Base-by-base conservation (phyloP, 2,888 invertebrate genomes). In the Cantharis rufa region DNA sequence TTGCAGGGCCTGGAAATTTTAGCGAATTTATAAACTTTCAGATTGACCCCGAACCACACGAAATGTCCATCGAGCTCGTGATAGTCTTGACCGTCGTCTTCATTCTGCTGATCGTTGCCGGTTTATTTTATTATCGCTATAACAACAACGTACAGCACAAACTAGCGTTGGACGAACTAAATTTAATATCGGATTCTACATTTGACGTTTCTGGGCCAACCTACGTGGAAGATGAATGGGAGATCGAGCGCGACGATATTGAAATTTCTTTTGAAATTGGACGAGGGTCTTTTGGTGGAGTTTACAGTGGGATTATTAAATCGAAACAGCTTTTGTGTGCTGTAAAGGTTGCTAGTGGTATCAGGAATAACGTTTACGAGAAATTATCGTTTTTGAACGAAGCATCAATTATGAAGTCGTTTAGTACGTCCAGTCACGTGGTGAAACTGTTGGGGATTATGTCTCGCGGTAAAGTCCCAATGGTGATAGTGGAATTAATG, bases 401-500 rank as follows among this genome's bases (percentile, higher is more conserved):
- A 86, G 94, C 93, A 0, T 91, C 92, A 7, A 91, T 92, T 11
- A 94, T 94, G 94, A 94, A 93, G 89, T 89, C 90, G 32, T 93
- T 94, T 83, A 89, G 90, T 77, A 85, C 86, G 10, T 92, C 92
- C 24, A 89, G 91, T 83, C 94, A 94, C 86, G 92, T 94, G 3
- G 93, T 95, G 4, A 90, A 90, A 79, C 87, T 94, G 64, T 63
- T 84, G n/a, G 95, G 95, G 1, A 94, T 95, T 0, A 93, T 95
- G 1, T 93, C 94, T 0, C 89, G 90, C 77, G 91, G 91, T 7
- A 90, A 90, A 74, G 93, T 94, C 0, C 92, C 93, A 0, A 89
- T 92, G 75, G 94, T 95, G 1, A 89, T 95, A 13, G 95, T 95
- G 94, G 95, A 95, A 82, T 87, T 95, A 18, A 95, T 95, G 95